Conservation (phyloP, 2,113 vertebrate genomes). For the Gopherus evgoodei region DNA sequence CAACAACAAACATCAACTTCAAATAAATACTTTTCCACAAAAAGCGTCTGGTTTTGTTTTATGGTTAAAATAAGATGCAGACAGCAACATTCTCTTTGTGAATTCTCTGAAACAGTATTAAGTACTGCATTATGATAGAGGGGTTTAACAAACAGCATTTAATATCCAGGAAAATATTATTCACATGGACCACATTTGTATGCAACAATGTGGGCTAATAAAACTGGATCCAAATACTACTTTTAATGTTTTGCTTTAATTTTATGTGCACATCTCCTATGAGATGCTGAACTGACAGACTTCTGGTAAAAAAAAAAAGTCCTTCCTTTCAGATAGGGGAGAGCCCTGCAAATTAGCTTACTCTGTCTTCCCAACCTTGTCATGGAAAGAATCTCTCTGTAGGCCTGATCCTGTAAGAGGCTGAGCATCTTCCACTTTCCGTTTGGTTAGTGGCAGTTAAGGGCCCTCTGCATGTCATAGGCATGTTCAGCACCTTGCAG, state of each 20-base stretch:
- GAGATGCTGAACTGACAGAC: neutral
- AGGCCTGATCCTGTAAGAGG: neutral
- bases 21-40: neutral
- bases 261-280: neutral
- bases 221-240: neutral
- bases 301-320: neutral
- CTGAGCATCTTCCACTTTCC: neutral
- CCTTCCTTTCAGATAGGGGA: accelerated
- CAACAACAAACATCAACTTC: neutral
- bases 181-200: neutral
- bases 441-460: neutral
- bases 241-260: slow-evolving; percentile 15
- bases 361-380: neutral
- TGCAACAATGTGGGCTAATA: neutral
- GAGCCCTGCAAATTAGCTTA: neutral
- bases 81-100: neutral
- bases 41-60: neutral
- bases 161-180: neutral
- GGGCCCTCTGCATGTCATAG: neutral
- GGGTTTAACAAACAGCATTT: neutral
- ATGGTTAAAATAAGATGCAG: neutral
- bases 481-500: neutral
- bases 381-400: neutral
- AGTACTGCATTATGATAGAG: neutral
- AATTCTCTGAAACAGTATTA: neutral